phyloP scores from a whole-genome alignment of 1,140 invertebrate genomes.

The Harlomillsia oculata region DNA sequence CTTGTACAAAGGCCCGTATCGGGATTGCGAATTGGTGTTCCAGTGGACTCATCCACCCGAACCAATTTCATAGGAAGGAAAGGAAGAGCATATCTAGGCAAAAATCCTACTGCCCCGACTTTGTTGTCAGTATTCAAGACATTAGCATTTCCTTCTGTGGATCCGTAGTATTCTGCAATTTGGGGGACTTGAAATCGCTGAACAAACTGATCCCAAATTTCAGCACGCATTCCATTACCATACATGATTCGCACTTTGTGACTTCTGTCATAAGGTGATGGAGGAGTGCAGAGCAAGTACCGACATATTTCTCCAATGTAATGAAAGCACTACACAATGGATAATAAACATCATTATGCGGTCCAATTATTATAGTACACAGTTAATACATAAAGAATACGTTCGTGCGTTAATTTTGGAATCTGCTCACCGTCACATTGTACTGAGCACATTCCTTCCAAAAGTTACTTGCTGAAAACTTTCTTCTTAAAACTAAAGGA shows the following conservation, averaged over 20 bases:
- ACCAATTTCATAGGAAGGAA: conserved; percentile 83
- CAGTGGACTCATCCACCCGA: conserved; percentile 68
- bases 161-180: conserved; percentile 91
- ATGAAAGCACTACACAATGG: conserved; percentile 62
- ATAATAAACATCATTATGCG: too few species aligned
- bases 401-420: neutral
- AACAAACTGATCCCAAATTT: conserved; percentile 91
- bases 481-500: conserved; percentile 54
- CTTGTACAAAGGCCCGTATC: conserved; percentile 63
- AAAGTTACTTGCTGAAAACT: conserved; percentile 66
- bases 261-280: conserved; percentile 61
- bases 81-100: conserved; percentile 68
- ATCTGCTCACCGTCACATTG: conserved; percentile 65
- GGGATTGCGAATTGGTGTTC: conserved; percentile 65
- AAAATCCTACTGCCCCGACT: conserved; percentile 88
- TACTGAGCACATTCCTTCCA: conserved; percentile 86
- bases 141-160: conserved; percentile 94
- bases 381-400: conserved; percentile 11
- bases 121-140: conserved; percentile 86
- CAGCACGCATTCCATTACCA: conserved; percentile 88
- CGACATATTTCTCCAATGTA: conserved; percentile 99
- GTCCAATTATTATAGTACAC: neutral
- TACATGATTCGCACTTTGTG: conserved; percentile 79
- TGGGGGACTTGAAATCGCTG: conserved; percentile 75
- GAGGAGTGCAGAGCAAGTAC: conserved; percentile 81